These are phyloP conservation scores for crab-eating macaque (Macaca fascicularis) DNA, from an alignment of 2,113 vertebrate species.

Conservation along the genomic window T2T-MFA8v1.1 NC_132903.1:11319001-11319500, in stretches of 20 bases:
- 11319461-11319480: background rate
- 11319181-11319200: background rate
- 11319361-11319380: background rate
- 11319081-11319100: background rate
- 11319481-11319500: background rate
- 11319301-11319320: background rate
- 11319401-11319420: background rate
- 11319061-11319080: background rate
- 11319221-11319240: background rate
- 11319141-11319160: background rate
- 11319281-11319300: background rate
- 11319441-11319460: background rate
- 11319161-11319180: background rate
- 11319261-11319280: background rate
- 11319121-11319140: background rate
- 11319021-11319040: background rate
- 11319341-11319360: background rate
- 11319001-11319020: background rate
- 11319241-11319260: background rate
- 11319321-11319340: background rate
- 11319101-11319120: background rate
- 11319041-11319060: background rate
- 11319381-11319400: background rate
- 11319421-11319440: background rate
- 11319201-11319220: background rate